Evolutionary conservation across 1,140 invertebrate species (phyloP).

Genomic region (Forficula auricularia): DNA sequence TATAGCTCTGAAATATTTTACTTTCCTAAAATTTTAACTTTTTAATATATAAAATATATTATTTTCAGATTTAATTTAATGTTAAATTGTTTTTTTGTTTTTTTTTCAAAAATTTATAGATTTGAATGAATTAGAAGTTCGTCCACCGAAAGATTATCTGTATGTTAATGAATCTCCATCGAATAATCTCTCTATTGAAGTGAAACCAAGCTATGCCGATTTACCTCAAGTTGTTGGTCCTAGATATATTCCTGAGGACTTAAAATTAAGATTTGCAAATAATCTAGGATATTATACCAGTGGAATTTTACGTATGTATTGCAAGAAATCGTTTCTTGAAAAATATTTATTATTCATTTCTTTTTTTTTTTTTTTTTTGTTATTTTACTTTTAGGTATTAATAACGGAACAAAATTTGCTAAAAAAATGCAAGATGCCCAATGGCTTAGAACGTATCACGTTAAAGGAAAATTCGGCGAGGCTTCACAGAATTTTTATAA

Average conservation of each 20-base stretch:
- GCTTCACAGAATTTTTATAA: slow-evolving; percentile 57
- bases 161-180: slow-evolving; percentile 37
- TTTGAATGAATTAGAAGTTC: slow-evolving; percentile 46
- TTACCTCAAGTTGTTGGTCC: slow-evolving; percentile 54
- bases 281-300: slow-evolving; percentile 39
- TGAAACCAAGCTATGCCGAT: slow-evolving; percentile 45
- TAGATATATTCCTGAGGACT: slow-evolving; percentile 44
- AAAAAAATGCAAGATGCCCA: slow-evolving; percentile 33
- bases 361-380: too few species aligned
- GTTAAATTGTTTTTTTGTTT: slow-evolving; percentile 12
- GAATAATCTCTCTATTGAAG: slow-evolving; percentile 32
- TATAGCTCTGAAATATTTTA: too few species aligned
- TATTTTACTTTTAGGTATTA: slow-evolving; percentile 48
- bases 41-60: too few species aligned
- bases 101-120: slow-evolving; percentile 47
- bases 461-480: slow-evolving; percentile 60
- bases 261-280: slow-evolving; percentile 37
- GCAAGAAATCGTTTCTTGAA: too few species aligned
- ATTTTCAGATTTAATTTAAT: too few species aligned
- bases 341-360: not conserved
- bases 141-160: slow-evolving; percentile 38
- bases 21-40: too few species aligned
- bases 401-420: slow-evolving; percentile 36
- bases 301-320: slow-evolving; percentile 48
- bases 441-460: slow-evolving; percentile 47